Evolutionary conservation across 2,797 vertebrate genomes (phyloP), one percentile per base, ranked within the genome.

Genomic region (Acanthurus lineatus): DNA sequence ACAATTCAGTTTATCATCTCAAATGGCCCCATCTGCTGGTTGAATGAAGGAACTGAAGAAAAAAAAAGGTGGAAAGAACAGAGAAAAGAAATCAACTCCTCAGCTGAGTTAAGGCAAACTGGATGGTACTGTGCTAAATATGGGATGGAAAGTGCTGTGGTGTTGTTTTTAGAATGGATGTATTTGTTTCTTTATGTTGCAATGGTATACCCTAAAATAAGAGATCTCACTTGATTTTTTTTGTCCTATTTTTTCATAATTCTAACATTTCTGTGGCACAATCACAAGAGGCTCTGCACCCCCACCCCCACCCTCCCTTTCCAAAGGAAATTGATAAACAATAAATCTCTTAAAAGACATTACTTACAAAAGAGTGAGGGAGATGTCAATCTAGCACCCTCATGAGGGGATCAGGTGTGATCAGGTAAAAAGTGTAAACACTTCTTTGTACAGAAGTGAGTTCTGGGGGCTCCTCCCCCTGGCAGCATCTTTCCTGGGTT

Each of bases 21-120:
- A 78, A 83, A 86, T 59, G 59, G 75, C 83, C 9, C 88, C 88
- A 81, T 69, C 91, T 91, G 49, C 82, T 89, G 89, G 87, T 40
- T 8, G 19, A 72, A 10, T 54, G 25, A 48, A 59, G 22, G 44
- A 48, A 73, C 7, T 9, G 32, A n/a, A 2, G 32, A 8, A 28
- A 44, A 16, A 16, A 57, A 9, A 67, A 8, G 40, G 40, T 40
- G 44, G 20, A 11, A 56, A 11, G 6, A 7, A 6, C 3, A 32
- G 38, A 9, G 47, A 51, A 25, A 16, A 40, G 5, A 12, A 45
- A 51, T 17, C 4, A 0, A 1, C 19, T 45, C 6, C 28, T 52
- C 1, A 20, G 25, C 20, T 17, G 25, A 57, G 11, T 1, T 6
- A 11, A 3, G 5, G 40, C 15, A 10, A 63, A 45, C 9, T 51